Base-by-base conservation (phyloP, 2,888 invertebrate species). In the Phengaris arion region DNA sequence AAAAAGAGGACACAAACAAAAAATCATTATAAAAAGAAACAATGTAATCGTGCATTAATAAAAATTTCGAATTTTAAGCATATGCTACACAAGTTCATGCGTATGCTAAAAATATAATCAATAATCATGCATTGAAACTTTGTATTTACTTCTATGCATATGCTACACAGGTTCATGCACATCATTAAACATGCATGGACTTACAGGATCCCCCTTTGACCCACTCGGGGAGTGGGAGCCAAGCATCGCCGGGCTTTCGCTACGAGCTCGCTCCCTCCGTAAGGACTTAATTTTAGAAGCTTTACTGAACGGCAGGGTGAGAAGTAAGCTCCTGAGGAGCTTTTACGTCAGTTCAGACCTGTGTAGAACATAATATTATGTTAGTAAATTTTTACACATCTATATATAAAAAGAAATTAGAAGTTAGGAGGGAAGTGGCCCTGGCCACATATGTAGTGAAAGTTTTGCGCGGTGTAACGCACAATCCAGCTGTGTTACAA, bases 141-240 rank as follows among this genome's bases (percentile, higher is more conserved):
- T 48, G 48, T 7, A 8, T 48, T 48, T 6, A 48, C 6, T 48
- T 8, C 15, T 15, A 22, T 22, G 10, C 10, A 59, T 59, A 59
- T 59, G 22, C 59, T 9, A 59, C 9, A 59, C 59, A 57, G 55
- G 48, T 70, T 76, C 68, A 75, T 54, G 48, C 22, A 74, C 22
- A 76, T 45, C 0, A 12, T 45, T 13, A 70, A 13, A 77, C 35
- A 77, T 80, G 81, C 78, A 78, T 57, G 74, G 77, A 84, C 86
- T 84, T 80, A 85, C 85, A 74, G 54, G 45, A 55, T 83, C 81
- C n/a, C 81, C 80, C 22, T 84, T 83, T 69, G 80, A 81, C 78
- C 82, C 80, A 68, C 79, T 79, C 9, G 87, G 86, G 48, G 86
- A 85, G 76, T 82, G 84, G 8, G 82, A 77, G 68, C 81, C 81